phyloP scores from a whole-genome alignment of 2,113 vertebrate species.

The Felis chaus region DNA sequence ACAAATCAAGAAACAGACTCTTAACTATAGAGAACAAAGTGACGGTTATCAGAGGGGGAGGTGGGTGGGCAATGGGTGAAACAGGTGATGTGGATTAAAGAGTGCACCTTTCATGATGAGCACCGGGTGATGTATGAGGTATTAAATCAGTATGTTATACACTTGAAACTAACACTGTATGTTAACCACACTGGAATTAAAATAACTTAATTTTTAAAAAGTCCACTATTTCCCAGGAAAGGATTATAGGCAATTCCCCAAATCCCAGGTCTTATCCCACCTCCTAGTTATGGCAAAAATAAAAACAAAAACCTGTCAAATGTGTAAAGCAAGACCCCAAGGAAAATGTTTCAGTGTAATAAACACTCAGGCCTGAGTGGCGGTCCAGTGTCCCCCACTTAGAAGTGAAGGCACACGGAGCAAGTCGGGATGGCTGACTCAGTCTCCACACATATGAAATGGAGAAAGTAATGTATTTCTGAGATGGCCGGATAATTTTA shows the following conservation, averaged over 20 bases:
- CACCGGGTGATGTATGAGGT: background rate
- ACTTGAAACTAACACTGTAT: background rate
- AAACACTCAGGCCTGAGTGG: background rate
- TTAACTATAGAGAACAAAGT: background rate
- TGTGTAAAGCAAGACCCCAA: background rate
- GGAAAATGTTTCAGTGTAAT: background rate
- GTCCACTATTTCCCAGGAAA: background rate
- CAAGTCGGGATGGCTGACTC: background rate
- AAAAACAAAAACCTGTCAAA: background rate
- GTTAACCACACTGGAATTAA: background rate
- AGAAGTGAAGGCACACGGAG: background rate
- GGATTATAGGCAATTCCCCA: background rate
- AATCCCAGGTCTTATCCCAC: background rate
- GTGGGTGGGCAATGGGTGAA: background rate
- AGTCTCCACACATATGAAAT: background rate
- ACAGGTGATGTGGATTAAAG: background rate
- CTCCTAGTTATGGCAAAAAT: background rate
- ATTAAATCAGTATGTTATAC: background rate
- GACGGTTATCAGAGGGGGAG: background rate
- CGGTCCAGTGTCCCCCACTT: background rate
- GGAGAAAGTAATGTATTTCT: background rate
- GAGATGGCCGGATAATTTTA: too few relatives aligned
- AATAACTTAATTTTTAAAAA: background rate
- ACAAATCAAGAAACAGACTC: background rate
- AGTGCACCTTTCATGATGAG: background rate